Conservation (phyloP, 2,888 invertebrate genomes). For the Gortyna flavago region DNA sequence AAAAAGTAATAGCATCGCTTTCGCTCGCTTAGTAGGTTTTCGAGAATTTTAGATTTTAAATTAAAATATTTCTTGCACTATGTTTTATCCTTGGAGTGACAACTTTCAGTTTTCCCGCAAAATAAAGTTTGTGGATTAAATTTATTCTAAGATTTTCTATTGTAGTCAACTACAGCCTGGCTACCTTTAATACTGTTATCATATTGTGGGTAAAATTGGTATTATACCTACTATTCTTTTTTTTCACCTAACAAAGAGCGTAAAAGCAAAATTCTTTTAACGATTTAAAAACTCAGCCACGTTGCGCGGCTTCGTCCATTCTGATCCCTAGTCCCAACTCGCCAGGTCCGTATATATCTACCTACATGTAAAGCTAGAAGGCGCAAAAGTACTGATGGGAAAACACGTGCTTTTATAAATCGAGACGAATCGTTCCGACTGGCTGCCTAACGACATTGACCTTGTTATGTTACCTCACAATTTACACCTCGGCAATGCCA, state of each 20-base stretch:
- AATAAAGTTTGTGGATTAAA: neutral
- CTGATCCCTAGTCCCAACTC: too few species aligned
- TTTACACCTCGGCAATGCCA: slow-evolving; percentile 40
- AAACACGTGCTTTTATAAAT: slow-evolving; percentile 26
- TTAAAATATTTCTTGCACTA: slow-evolving; percentile 1
- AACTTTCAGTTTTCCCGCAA: neutral
- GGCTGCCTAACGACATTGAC: slow-evolving; percentile 54
- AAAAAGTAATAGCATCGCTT: too few species aligned
- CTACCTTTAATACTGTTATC: neutral
- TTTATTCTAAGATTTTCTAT: neutral
- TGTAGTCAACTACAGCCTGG: slow-evolving; percentile 6
- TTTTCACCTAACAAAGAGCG: neutral
- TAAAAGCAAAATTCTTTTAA: neutral
- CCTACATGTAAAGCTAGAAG: too few species aligned
- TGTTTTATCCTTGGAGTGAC: slow-evolving; percentile 11
- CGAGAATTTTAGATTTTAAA: too few species aligned
- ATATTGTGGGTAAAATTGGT: neutral
- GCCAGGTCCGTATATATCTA: too few species aligned
- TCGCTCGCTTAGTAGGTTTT: too few species aligned
- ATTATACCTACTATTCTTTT: neutral
- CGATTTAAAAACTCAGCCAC: neutral
- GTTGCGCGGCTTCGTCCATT: too few species aligned
- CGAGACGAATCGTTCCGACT: slow-evolving; percentile 12
- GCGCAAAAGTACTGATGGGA: too few species aligned
- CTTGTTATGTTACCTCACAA: slow-evolving; percentile 48